Evolutionary conservation across 2,113 vertebrate genomes (phyloP).

Genomic region (Catagonus wagneri): DNA sequence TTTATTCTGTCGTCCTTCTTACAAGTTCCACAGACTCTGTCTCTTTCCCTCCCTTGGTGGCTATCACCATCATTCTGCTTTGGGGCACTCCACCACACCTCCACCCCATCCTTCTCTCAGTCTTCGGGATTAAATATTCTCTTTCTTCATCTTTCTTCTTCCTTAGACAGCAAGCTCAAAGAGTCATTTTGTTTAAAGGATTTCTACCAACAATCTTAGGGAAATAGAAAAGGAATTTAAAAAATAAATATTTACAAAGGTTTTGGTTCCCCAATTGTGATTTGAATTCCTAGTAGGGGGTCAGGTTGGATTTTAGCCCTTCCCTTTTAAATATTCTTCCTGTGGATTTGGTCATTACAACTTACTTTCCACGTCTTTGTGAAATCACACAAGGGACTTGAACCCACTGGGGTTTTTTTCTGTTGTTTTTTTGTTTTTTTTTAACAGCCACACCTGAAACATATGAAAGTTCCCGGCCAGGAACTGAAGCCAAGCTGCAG

Average conservation of each 20-base stretch:
- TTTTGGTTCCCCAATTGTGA: neutral
- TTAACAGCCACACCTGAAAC: no score
- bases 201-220: neutral
- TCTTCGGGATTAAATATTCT: neutral
- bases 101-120: neutral
- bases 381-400: no score
- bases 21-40: neutral
- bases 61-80: neutral
- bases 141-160: neutral
- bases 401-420: no score
- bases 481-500: no score
- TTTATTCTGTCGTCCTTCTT: neutral
- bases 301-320: neutral
- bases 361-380: neutral
- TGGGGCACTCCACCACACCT: neutral
- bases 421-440: no score
- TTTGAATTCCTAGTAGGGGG: neutral
- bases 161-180: neutral
- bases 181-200: neutral
- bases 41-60: neutral
- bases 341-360: conserved; percentile 8
- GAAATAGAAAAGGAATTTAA: neutral
- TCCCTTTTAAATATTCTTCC: neutral
- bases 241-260: neutral
- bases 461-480: no score